phyloP scores from a whole-genome alignment of 2,888 invertebrate species.

The Allacma fusca region DNA sequence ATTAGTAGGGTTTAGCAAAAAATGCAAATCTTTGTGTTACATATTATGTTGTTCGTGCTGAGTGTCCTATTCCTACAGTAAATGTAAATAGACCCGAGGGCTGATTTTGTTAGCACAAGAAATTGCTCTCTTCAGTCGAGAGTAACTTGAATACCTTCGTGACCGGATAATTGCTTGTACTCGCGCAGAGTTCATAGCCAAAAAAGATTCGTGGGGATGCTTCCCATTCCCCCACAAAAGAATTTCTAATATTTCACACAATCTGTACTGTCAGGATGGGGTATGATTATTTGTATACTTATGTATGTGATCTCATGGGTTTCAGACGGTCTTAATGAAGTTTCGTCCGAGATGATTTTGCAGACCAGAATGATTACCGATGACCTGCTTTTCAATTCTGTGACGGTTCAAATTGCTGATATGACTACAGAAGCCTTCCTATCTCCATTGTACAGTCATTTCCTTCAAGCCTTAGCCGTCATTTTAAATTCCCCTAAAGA shows the following conservation, averaged over 20 bases:
- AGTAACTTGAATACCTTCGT: constrained; percentile 24
- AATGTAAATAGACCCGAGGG: constrained; percentile 19
- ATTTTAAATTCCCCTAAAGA: constrained; percentile 92
- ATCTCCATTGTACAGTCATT: constrained; percentile 85
- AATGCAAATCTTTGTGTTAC: neutral
- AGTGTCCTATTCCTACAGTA: neutral
- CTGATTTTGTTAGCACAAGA: neutral
- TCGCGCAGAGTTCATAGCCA: neutral
- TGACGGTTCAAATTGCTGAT: constrained; percentile 89
- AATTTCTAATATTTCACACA: neutral
- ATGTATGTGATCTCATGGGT: constrained; percentile 39
- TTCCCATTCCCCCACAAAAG: neutral
- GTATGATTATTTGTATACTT: neutral
- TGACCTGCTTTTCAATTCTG: constrained; percentile 92
- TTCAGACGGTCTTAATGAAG: constrained; percentile 90
- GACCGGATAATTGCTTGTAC: constrained; percentile 33
- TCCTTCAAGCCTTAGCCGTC: constrained; percentile 88
- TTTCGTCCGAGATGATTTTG: constrained; percentile 90
- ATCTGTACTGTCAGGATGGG: neutral
- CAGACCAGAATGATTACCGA: constrained; percentile 90
- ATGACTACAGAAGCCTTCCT: constrained; percentile 93
- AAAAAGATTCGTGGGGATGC: neutral
- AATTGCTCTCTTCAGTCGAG: neutral
- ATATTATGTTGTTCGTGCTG: neutral
- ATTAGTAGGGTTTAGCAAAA: constrained; percentile 16